A percentile compares a stretch with the other conserved stretches of the same genome.
Evolutionary conservation across 2,888 invertebrate genomes (phyloP).

Genomic region (Rhamphomyia laevipes): DNA sequence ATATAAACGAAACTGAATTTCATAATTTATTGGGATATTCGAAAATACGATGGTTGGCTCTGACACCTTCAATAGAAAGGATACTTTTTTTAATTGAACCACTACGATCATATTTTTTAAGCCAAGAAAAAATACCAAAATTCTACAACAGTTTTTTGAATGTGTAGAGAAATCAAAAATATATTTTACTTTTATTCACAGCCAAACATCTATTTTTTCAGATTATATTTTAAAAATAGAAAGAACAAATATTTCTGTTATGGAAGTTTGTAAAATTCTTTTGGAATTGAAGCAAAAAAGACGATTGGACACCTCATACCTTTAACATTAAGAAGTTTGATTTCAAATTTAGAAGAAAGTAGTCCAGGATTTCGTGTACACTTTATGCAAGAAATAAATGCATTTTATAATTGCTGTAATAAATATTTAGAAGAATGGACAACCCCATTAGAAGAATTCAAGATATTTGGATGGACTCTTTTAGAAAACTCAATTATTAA

Average conservation of each 20-base stretch:
- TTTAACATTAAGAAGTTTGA: not conserved
- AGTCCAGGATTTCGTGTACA: not conserved
- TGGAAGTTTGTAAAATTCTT: not conserved
- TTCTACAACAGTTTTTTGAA: not conserved
- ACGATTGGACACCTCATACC: not conserved
- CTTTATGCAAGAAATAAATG: not conserved
- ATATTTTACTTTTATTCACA: not conserved
- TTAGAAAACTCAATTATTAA: not conserved
- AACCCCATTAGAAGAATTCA: not conserved
- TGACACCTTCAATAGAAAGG: conserved; percentile 1
- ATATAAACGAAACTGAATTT: not conserved
- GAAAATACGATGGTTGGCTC: not conserved
- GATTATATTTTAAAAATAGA: not conserved
- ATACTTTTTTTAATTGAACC: not conserved
- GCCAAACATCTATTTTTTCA: not conserved
- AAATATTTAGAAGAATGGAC: not conserved
- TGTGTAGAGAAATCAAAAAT: not conserved
- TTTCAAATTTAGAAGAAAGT: not conserved
- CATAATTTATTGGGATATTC: not conserved
- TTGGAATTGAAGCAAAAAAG: not conserved
- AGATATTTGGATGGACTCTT: not conserved
- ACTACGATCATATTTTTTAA: conserved; percentile 3
- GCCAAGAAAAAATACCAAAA: not conserved
- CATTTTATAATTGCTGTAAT: not conserved
- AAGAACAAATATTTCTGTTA: not conserved